Base-by-base conservation (phyloP, 1,140 invertebrate genomes). In the Orchestia grillus region DNA sequence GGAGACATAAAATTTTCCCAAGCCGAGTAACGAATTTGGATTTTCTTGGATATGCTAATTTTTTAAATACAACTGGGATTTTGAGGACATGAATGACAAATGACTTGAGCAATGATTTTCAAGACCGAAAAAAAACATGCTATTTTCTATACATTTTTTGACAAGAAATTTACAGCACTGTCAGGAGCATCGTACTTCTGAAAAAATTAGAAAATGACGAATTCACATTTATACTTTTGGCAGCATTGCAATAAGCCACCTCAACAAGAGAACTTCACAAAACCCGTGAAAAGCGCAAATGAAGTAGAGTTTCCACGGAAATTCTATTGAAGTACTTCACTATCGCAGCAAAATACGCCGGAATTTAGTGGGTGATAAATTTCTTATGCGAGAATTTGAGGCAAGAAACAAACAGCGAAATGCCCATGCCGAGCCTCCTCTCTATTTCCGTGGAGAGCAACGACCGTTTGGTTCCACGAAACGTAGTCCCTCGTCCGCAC, bases 401-500 rank as follows among this genome's bases (percentile, higher is more conserved):
- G 36, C 62, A 77, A 77, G 28, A 77, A 77, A 77, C 36, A 23
- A 15, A 36, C 62, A 77, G 28, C 36, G 28, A 77, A 77, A 23
- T 36, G 62, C 28, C 62, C 11, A 77, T 77, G 62, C 62, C 28
- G 62, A 23, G 62, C 28, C 28, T 77, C 15, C 3, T 1, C 11
- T 77, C 11, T 28, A 19, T 77, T 77, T 77, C 62, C 62, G 36
- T 28, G 62, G 62, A 77, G 62, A 77, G 62, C 62, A 77, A 77
- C 62, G 62, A 77, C 62, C 62, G 62, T 77, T 77, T 77, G 62
- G 62, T 77, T 77, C 62, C 62, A 77, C 62, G 62, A 77, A 77
- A 77, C 62, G 62, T 36, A 3, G 62, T 77, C 28, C 62, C 11
- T 36, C 28, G 62, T 77, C 62, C 62, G 28, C 62, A 77, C 62